phyloP scores from a whole-genome alignment of 2,113 vertebrate genomes.

The Chloroceryle aenea region DNA sequence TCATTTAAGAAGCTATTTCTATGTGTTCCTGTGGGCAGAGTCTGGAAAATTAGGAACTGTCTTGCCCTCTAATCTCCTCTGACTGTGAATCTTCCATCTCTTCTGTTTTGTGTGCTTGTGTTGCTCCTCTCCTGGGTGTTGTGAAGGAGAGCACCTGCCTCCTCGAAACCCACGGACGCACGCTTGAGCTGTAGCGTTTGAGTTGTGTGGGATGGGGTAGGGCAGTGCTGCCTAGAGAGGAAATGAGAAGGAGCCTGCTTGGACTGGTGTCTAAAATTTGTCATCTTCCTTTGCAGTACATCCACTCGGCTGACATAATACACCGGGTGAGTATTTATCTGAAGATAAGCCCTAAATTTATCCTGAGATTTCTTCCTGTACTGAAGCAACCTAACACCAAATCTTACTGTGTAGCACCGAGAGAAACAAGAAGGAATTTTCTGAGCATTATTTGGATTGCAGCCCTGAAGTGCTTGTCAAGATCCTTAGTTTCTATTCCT shows the following conservation, averaged over 20 bases:
- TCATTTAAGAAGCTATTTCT: not conserved
- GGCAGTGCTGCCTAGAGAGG: not conserved
- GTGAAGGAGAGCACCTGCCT: not conserved
- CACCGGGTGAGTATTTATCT: slow-evolving; percentile 90
- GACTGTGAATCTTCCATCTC: not conserved
- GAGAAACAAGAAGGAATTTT: not conserved
- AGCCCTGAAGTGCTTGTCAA: not conserved
- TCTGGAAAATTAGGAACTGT: not conserved
- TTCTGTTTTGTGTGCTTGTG: not conserved
- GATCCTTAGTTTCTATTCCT: not conserved
- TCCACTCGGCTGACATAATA: slow-evolving; percentile 98
- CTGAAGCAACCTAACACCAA: not conserved
- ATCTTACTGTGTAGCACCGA: not conserved
- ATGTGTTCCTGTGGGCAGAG: not conserved
- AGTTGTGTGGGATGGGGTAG: not conserved
- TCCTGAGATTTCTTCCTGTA: not conserved
- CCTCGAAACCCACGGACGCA: not conserved
- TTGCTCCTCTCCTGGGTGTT: not conserved
- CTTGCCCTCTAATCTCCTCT: not conserved
- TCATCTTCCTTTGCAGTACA: slow-evolving; percentile 85
- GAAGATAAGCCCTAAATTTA: not conserved
- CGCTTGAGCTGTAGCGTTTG: not conserved
- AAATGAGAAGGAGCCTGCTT: not conserved
- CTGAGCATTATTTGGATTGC: not conserved
- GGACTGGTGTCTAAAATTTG: slow-evolving; percentile 8